Conservation (phyloP, 2,113 vertebrate species). For the Oxyura jamaicensis region DNA sequence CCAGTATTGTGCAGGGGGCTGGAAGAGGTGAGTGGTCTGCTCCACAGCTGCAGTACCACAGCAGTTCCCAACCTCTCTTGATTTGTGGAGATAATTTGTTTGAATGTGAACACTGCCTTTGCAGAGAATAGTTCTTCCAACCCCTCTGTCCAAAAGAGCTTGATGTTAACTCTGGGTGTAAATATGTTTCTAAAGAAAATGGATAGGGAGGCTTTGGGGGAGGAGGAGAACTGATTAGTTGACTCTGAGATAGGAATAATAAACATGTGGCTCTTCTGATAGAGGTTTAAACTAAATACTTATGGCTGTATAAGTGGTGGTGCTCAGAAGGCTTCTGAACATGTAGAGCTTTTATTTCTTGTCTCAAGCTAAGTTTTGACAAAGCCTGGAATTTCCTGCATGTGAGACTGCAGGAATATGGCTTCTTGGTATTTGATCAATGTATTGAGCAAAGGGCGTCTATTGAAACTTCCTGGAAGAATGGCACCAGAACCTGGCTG, state of each 20-base stretch:
- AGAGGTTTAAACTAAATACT: neutral
- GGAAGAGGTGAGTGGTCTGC: neutral
- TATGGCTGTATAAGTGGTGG: neutral
- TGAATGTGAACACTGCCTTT: neutral
- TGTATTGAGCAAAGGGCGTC: neutral
- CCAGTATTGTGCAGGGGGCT: neutral
- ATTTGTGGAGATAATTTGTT: neutral
- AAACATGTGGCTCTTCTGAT: neutral
- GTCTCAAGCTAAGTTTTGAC: neutral
- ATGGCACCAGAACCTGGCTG: neutral
- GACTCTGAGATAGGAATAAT: neutral
- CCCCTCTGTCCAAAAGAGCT: neutral
- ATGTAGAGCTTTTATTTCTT: neutral
- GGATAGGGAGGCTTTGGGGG: neutral
- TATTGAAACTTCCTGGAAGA: neutral
- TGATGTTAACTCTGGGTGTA: neutral
- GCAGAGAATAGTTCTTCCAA: neutral
- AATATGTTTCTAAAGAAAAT: neutral
- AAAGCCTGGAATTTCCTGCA: neutral
- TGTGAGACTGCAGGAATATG: neutral
- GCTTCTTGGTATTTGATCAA: neutral
- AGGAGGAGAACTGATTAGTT: neutral
- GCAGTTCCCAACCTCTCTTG: neutral
- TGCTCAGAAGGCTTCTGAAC: neutral
- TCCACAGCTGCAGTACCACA: neutral